Conservation (phyloP, 2,113 vertebrate species). For the Neogale vison region DNA sequence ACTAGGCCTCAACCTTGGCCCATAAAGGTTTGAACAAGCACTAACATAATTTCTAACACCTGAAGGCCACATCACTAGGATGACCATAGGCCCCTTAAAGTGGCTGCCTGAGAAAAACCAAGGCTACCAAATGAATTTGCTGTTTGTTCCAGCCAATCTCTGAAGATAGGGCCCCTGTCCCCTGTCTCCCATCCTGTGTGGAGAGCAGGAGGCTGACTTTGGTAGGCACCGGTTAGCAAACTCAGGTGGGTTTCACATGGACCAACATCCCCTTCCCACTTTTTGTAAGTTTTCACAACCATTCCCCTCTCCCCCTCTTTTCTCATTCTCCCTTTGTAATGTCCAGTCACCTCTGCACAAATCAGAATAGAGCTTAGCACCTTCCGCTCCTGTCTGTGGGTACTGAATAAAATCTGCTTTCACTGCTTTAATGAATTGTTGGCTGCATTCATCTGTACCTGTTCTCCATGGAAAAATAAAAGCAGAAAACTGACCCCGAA, state of each 20-base stretch:
- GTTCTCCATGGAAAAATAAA: not conserved
- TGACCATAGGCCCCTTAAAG: not conserved
- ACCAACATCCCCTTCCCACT: not conserved
- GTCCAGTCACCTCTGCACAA: not conserved
- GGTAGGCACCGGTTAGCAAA: not conserved
- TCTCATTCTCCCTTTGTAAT: not conserved
- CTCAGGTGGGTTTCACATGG: not conserved
- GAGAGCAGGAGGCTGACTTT: not conserved
- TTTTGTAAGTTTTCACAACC: not conserved
- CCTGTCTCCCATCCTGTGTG: not conserved
- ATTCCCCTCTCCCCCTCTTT: not conserved
- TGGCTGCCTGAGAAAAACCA: not conserved
- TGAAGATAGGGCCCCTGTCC: not conserved
- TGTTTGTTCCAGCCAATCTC: not conserved
- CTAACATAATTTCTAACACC: not conserved
- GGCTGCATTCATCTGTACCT: not conserved
- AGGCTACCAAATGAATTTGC: not conserved
- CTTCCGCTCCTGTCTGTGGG: not conserved
- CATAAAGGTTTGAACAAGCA: not conserved
- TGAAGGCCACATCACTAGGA: not conserved
- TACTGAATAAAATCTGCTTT: not conserved
- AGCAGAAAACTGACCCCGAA: not conserved
- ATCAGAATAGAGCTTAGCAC: too few relatives aligned
- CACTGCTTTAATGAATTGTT: not conserved
- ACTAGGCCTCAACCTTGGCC: not conserved